Evolutionary conservation across 2,888 invertebrate species (phyloP).

Genomic region (Ophraella communa): DNA sequence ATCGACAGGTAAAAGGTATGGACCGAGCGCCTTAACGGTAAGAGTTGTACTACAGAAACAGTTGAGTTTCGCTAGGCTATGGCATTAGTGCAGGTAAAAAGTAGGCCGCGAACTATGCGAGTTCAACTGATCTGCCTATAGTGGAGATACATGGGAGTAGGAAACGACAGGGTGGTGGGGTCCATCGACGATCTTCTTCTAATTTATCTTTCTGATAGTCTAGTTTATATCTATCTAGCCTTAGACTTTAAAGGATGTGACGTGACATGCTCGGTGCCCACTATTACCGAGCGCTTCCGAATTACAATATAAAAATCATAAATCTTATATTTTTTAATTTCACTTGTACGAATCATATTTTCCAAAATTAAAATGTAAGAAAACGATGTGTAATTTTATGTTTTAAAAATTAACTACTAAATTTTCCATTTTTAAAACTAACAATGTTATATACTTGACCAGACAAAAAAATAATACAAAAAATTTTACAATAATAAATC

Average conservation of each 20-base stretch:
- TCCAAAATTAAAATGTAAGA: no score
- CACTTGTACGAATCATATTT: no score
- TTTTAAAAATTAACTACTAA: no score
- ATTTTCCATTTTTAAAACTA: no score
- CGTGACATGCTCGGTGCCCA: no score
- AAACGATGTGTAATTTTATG: no score
- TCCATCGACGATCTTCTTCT: constrained; percentile 7
- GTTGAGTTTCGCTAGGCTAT: constrained; percentile 48
- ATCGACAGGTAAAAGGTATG: constrained; percentile 38
- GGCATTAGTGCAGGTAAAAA: constrained; percentile 58
- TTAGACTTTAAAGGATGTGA: neutral
- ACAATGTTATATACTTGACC: no score
- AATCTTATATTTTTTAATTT: no score
- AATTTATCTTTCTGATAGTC: constrained; percentile 3
- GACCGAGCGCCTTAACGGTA: constrained; percentile 58
- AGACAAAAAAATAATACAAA: no score
- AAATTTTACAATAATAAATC: no score
- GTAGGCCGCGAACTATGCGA: constrained; percentile 60
- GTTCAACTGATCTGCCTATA: constrained; percentile 40
- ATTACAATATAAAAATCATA: no score
- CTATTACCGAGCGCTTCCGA: no score
- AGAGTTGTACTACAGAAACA: constrained; percentile 60
- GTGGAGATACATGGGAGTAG: constrained; percentile 7
- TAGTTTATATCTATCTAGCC: neutral
- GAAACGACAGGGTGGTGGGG: constrained; percentile 16